These are phyloP conservation scores for Leptopilina drosophilae DNA, from an alignment of 2,888 invertebrate genomes.

Conservation along the genomic window DNA sequence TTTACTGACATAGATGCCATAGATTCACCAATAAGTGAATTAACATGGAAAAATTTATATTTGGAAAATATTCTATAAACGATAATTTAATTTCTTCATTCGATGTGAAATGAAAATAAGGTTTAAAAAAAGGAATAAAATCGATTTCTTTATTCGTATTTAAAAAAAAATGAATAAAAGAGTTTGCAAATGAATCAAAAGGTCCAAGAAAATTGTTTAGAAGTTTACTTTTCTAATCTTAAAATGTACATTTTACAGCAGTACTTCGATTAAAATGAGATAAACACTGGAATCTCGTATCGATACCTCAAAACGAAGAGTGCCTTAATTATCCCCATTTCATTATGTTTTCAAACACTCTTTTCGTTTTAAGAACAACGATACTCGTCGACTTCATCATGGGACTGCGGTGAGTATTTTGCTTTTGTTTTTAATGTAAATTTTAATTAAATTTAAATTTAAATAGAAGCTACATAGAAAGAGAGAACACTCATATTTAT, in stretches of 20 bases:
- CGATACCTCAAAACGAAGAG: slow-evolving; percentile 27
- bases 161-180: not conserved
- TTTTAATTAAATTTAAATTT: slow-evolving; percentile 28
- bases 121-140: not conserved
- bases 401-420: slow-evolving; percentile 55
- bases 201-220: slow-evolving; percentile 74
- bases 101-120: too few relatives aligned
- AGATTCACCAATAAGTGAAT: too few relatives aligned
- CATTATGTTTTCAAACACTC: not conserved
- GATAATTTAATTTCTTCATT: too few relatives aligned
- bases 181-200: slow-evolving; percentile 7
- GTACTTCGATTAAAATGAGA: slow-evolving; percentile 62
- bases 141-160: too few relatives aligned
- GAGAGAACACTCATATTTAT: slow-evolving; percentile 9
- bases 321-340: not conserved
- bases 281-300: slow-evolving; percentile 15
- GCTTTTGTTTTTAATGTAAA: not conserved
- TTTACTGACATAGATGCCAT: too few relatives aligned
- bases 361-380: not conserved
- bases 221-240: slow-evolving; percentile 77
- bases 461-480: slow-evolving; percentile 18
- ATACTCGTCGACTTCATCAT: slow-evolving; percentile 51
- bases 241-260: slow-evolving; percentile 72
- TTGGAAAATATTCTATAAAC: too few relatives aligned
- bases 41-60: too few relatives aligned